Percentiles rank a stretch among this genome's conserved stretches.
Conservation (phyloP, 2,797 vertebrate species). For the Cossypha dichroa region DNA sequence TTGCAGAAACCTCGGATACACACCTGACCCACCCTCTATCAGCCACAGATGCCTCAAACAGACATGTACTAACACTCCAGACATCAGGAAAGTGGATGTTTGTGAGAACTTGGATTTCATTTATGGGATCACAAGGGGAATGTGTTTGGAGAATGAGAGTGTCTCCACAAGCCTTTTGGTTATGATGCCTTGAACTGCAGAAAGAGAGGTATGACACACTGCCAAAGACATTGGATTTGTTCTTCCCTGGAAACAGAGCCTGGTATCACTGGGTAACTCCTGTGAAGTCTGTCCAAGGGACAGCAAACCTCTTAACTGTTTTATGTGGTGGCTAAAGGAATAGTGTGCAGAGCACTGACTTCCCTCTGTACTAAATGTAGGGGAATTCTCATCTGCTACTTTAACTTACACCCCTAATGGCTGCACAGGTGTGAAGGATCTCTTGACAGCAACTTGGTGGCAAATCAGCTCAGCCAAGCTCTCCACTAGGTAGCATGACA, state of each 20-base stretch:
- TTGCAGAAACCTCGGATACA: background rate
- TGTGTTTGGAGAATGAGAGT: background rate
- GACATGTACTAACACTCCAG: background rate
- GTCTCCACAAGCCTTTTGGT: background rate
- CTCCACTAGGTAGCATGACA: background rate
- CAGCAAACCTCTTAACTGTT: background rate
- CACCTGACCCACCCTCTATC: background rate
- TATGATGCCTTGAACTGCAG: background rate
- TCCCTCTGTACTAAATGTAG: background rate
- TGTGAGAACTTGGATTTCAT: background rate
- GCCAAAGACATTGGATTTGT: background rate
- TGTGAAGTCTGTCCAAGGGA: background rate
- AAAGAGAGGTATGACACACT: background rate
- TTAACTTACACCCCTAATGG: background rate
- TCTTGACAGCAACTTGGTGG: background rate
- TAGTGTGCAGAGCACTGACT: background rate
- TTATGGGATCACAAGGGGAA: background rate
- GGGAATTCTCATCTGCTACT: accelerated
- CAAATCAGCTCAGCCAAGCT: background rate
- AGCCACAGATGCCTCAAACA: background rate
- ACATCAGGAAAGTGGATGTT: background rate
- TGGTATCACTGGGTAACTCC: background rate
- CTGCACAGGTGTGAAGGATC: background rate
- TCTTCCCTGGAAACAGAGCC: background rate
- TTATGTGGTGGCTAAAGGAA: background rate